A percentile compares a stretch with the other conserved stretches of the same genome.
Conservation (phyloP, 2,797 vertebrate genomes). For the Rhyacichthys aspro region DNA sequence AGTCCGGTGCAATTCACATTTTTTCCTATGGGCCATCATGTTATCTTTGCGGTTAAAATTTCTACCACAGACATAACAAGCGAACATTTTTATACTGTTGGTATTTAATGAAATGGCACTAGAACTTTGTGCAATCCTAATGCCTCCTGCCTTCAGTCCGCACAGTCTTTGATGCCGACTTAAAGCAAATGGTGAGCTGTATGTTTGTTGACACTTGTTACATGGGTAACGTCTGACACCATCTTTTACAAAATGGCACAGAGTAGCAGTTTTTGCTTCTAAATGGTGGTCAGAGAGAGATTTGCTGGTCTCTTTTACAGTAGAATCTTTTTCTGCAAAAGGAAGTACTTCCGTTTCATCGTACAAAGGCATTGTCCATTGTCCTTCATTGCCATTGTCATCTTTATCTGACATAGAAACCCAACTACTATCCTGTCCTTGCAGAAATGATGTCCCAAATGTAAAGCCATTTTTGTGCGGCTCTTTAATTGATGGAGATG, state of each 20-base stretch:
- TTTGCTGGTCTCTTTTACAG: slow-evolving; percentile 22
- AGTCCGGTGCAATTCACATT: slow-evolving; percentile 63
- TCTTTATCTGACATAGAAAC: slow-evolving; percentile 19
- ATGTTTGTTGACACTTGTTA: slow-evolving; percentile 79
- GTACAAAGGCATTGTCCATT: slow-evolving; percentile 81
- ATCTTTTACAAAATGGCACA: slow-evolving; percentile 17
- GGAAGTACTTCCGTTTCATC: slow-evolving; percentile 71
- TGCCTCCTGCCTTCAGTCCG: slow-evolving; percentile 55
- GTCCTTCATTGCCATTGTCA: slow-evolving; percentile 52
- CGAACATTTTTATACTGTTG: slow-evolving; percentile 58
- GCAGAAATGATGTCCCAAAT: slow-evolving; percentile 19
- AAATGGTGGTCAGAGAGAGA: slow-evolving; percentile 22
- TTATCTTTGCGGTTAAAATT: slow-evolving; percentile 81
- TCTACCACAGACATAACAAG: slow-evolving; percentile 77
- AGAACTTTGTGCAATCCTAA: slow-evolving; percentile 28
- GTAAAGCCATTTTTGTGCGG: slow-evolving; percentile 30
- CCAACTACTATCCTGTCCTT: slow-evolving; percentile 43
- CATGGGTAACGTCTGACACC: slow-evolving; percentile 78
- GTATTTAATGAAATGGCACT: slow-evolving; percentile 17
- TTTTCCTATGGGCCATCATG: slow-evolving; percentile 77
- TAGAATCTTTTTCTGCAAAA: slow-evolving; percentile 40
- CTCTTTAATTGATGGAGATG: slow-evolving; percentile 35
- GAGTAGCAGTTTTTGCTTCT: neutral
- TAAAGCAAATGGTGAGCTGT: slow-evolving; percentile 75
- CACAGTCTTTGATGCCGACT: slow-evolving; percentile 83